Base-by-base conservation (phyloP, 1,140 invertebrate species). In the Drosophila pseudoananassae region DNA sequence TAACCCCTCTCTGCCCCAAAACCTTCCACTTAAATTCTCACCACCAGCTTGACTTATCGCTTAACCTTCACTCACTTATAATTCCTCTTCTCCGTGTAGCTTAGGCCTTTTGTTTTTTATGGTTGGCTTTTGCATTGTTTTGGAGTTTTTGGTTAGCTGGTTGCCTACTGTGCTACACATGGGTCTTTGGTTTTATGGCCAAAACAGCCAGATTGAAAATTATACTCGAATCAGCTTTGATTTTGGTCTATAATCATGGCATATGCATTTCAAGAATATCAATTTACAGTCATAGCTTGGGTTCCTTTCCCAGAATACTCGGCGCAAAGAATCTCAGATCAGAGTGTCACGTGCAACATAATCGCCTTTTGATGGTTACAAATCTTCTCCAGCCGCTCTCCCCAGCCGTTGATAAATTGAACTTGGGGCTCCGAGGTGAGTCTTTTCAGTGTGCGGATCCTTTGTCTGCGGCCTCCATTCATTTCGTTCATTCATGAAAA, bases 291-390 rank as follows among this genome's bases (percentile, higher is more conserved):
- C 49, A 40, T 50, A 38, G 63, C 47, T 59, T 23, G 45, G 27
- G 49, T 55, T 63, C 40, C 10, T 38, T 82, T 82, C 79, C 55
- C 31, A 49, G 78, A 81, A 81, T 17, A 20, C 7, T 23, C 31
- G 1, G 10, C 8, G 46, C 61, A 61, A 59, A 50, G 56, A 66
- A 56, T 66, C 58, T 31, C 45, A 33, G 52, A 20, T 29, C 66
- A 53, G 50, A 77, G 69, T 85, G 81, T 85, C 81, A 85, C 73
- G 82, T 85, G 81, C 81, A 85, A 85, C 78, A 80, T 85, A 85
- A 85, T 74, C 81, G 77, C 61, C 77, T 81, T 85, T 85, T 71
- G 79, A 70, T 80, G 66, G 66, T 69, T 70, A 70, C 66, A 70
- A 70, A 70, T 70, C 66, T 78, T 50, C 47, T 33, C 52, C 36